Base-by-base conservation (phyloP, 2,888 invertebrate genomes). In the Caenorhabditis doughertyi region DNA sequence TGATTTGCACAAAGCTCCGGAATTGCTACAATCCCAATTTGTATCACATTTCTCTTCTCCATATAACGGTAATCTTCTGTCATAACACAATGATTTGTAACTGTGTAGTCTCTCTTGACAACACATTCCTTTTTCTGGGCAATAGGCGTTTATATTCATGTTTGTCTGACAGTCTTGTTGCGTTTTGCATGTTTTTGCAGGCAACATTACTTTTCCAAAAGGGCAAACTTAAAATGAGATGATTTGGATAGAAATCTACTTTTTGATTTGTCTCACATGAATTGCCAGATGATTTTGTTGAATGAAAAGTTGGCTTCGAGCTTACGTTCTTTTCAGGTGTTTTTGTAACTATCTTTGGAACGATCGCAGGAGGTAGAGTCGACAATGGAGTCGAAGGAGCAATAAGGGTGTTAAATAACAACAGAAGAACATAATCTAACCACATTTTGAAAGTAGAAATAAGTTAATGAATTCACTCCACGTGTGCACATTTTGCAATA, bases 161-260 rank as follows among this genome's bases (percentile, higher is more conserved):
- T 29, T 25, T 4, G 58, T 49, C 21, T 71, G 71, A 25, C 71
- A 71, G 2, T 71, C 47, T 8, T 32, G 29, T 21, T 71, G 71
- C 9, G 58, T 11, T 2, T 27, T 8, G 23, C 71, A 71, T 3
- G 9, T 4, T 18, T 23, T 56, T 3, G 23, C 3, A 32, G 7
- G 13, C 29, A 21, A 5, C 29, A 25, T 9, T 3, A 58, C 32
- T 47, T 47, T 18, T 18, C 71, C 71, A 49, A 71, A 58, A n/a
- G 23, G 49, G 8, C 71, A 71, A 32, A 29, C 58, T 58, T 21
- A 32, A 47, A 44, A 3, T 13, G 9, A 49, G 47, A 11, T 16
- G 29, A 18, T 4, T 18, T 7, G 4, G 3, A 42, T 16, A 13
- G 16, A 42, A 13, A 42, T 11, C n/a, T 18, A 4, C 9, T 35